These are phyloP conservation scores for Malurus alboscapulatus DNA, from an alignment of 2,113 vertebrate genomes.

Conservation along the genomic window DNA sequence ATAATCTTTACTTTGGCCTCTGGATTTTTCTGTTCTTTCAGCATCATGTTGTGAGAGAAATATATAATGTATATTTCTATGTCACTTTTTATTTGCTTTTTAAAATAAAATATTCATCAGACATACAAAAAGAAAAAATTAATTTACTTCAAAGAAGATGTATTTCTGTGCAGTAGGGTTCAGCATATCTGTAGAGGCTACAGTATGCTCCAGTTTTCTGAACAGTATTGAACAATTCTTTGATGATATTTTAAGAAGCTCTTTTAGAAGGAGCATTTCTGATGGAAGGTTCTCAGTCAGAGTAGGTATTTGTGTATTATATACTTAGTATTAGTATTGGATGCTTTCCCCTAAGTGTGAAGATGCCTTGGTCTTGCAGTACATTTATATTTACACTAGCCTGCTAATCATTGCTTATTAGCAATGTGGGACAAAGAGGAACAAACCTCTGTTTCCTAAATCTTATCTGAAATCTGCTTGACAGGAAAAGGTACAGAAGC, in stretches of 20 bases:
- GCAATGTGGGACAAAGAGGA: neutral
- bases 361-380: neutral
- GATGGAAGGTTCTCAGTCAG: neutral
- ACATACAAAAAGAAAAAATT: neutral
- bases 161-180: neutral
- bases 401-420: neutral
- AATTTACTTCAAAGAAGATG: neutral
- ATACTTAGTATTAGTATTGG: neutral
- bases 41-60: neutral
- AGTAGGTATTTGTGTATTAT: neutral
- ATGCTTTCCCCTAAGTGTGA: neutral
- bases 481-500: neutral
- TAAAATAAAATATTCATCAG: neutral
- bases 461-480: neutral
- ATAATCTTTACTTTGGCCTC: neutral
- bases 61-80: neutral
- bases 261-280: neutral
- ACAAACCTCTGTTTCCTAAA: neutral
- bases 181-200: neutral
- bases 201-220: neutral
- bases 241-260: neutral
- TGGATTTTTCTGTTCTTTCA: neutral
- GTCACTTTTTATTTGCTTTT: neutral
- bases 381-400: neutral
- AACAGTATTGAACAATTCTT: neutral